phyloP scores from a whole-genome alignment of 2,797 vertebrate genomes.

The Helicolenus hilgendorfi region DNA sequence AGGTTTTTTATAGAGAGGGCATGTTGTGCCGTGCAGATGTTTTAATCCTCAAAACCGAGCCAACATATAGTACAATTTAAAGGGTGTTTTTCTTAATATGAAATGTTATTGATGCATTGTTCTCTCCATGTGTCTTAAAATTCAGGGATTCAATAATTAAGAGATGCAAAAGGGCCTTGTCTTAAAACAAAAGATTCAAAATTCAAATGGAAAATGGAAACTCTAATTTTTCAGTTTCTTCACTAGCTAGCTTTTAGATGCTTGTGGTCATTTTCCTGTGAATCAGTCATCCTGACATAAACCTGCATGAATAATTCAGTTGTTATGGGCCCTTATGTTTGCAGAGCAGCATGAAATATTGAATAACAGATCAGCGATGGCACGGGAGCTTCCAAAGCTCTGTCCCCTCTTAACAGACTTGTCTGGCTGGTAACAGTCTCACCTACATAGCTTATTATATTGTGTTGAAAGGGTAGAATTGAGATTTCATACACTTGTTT shows the following conservation, averaged over 20 bases:
- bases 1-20: background rate
- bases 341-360: conserved; percentile 81
- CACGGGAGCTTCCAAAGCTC: conserved; percentile 29
- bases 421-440: conserved; percentile 33
- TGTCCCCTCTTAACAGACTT: conserved; percentile 25
- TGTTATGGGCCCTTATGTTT: conserved; percentile 67
- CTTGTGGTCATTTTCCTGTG: conserved; percentile 59
- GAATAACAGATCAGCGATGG: conserved; percentile 66
- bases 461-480: background rate
- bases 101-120: rapidly evolving
- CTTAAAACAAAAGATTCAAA: background rate
- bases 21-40: background rate
- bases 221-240: background rate
- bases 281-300: conserved; percentile 84
- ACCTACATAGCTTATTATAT: background rate
- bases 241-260: background rate
- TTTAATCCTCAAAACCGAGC: background rate
- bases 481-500: background rate
- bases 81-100: background rate
- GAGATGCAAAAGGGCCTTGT: background rate
- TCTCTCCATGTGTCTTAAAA: background rate
- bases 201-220: background rate
- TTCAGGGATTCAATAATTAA: background rate
- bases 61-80: background rate
- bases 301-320: conserved; percentile 86